These are phyloP conservation scores for Tetramorium parvispinum DNA, from an alignment of 1,140 invertebrate genomes.

Conservation along the genomic window DNA sequence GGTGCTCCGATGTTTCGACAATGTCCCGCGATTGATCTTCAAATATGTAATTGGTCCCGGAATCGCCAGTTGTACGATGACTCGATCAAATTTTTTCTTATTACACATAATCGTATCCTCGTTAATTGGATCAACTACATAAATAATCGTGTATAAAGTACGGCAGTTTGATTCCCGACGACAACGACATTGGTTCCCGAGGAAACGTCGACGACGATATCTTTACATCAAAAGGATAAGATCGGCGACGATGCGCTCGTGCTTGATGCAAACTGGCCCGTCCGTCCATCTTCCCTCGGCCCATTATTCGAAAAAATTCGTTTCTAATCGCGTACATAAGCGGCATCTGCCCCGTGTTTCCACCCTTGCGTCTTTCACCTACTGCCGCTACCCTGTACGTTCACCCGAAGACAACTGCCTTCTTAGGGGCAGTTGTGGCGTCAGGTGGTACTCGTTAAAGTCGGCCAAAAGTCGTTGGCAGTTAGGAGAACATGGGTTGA, in stretches of 20 bases:
- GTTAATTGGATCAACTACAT: constrained; percentile 26
- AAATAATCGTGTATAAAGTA: constrained; percentile 52
- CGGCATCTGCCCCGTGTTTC: constrained; percentile 78
- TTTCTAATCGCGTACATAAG: constrained; percentile 76
- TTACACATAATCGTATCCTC: neutral
- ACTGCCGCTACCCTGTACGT: constrained; percentile 55
- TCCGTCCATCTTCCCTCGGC: neutral
- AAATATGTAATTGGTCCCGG: neutral
- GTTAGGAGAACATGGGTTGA: constrained; percentile 60
- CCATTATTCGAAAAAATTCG: constrained; percentile 72
- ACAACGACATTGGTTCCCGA: constrained; percentile 9
- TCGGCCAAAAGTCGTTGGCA: constrained; percentile 50
- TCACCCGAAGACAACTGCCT: constrained; percentile 77
- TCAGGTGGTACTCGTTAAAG: constrained; percentile 80
- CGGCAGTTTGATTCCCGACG: neutral
- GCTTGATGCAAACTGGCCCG: neutral
- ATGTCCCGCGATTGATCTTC: neutral
- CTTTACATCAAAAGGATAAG: constrained; percentile 55
- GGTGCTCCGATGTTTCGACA: neutral
- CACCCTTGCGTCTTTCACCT: constrained; percentile 72
- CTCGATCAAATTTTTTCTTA: neutral
- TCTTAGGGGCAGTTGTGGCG: constrained; percentile 79
- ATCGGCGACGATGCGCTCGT: constrained; percentile 36
- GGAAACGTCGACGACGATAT: constrained; percentile 1
- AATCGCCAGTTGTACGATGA: neutral